Evolutionary conservation across 2,888 invertebrate species (phyloP), one percentile per base, ranked within the genome.

Genomic region (Lochmaea capreae): DNA sequence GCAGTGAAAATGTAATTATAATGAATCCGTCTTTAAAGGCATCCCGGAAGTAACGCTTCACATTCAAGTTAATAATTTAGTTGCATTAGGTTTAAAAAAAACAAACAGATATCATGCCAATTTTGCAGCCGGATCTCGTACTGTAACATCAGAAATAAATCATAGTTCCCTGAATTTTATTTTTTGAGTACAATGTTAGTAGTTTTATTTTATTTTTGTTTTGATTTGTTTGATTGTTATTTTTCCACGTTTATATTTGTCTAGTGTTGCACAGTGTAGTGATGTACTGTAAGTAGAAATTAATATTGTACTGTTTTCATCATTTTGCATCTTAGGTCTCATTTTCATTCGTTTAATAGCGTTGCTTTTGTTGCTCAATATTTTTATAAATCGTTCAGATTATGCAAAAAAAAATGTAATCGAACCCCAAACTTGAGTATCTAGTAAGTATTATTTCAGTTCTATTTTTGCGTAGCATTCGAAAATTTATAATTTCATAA

Each of bases 311-410:
- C 12, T 46, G 11, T 46, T 46, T 46, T 5, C 6, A 59, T 26
- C n/a, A 39, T 33, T 33, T 11, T 18, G n/a, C 59, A 59, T 59
- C 16, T 59, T 59, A 59, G 59, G n/a, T 59, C 26, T 59, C 59
- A 59, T 59, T 33, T 33, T 26, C 59, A 59, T 26, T 33, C 59
- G 16, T 59, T 33, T 59, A 26, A 33, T 12, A 59, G 59, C 33
- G 59, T n/a, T 59, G 59, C 59, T 59, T 59, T 59, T 59, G 33
- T 33, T 59, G 59, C 59, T 59, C 59, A 59, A 33, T 59, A 57
- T 33, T n/a, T 6, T 12, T 14, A 39, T 16, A 2, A 33, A 33
- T 26, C 59, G 33, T 59, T 59, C 59, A n/a, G 26, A 59, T 59
- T 59, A 33, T 16, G 33, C 33, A 46, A 18, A 54, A 10, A 49